Conservation (phyloP, 2,888 invertebrate species). For the Blastobasis lacticolella region DNA sequence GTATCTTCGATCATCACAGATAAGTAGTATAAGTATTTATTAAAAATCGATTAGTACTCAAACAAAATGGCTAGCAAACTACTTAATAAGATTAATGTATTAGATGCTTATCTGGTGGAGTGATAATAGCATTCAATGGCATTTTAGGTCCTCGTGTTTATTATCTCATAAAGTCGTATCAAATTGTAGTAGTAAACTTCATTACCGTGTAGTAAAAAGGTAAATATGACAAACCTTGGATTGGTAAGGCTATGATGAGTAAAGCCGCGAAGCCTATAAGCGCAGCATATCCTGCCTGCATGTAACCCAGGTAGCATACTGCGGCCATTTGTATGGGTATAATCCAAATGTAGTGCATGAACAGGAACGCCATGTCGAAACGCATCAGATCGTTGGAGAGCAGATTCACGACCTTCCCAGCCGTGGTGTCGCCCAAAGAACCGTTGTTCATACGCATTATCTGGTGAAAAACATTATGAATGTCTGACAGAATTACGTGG, state of each 20-base stretch:
- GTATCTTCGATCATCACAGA: too few relatives aligned
- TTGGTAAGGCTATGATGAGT: slow-evolving; percentile 81
- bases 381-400: slow-evolving; percentile 91
- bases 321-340: slow-evolving; percentile 79
- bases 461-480: slow-evolving; percentile 19
- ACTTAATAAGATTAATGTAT: too few relatives aligned
- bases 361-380: slow-evolving; percentile 84
- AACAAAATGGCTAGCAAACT: too few relatives aligned
- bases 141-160: too few relatives aligned
- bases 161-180: too few relatives aligned
- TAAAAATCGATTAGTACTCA: too few relatives aligned
- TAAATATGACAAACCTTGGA: slow-evolving; percentile 75
- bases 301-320: slow-evolving; percentile 81
- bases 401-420: slow-evolving; percentile 90
- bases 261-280: slow-evolving; percentile 80
- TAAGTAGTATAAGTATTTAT: too few relatives aligned
- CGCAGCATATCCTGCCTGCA: slow-evolving; percentile 77
- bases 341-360: slow-evolving; percentile 87
- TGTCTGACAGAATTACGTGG: too few relatives aligned
- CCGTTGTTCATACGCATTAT: slow-evolving; percentile 65
- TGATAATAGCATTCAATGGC: too few relatives aligned
- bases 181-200: too few relatives aligned
- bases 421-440: slow-evolving; percentile 86
- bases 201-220: too few relatives aligned
- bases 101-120: too few relatives aligned